Evolutionary conservation across 2,888 invertebrate genomes (phyloP).

Genomic region (Pelosia muscerda): DNA sequence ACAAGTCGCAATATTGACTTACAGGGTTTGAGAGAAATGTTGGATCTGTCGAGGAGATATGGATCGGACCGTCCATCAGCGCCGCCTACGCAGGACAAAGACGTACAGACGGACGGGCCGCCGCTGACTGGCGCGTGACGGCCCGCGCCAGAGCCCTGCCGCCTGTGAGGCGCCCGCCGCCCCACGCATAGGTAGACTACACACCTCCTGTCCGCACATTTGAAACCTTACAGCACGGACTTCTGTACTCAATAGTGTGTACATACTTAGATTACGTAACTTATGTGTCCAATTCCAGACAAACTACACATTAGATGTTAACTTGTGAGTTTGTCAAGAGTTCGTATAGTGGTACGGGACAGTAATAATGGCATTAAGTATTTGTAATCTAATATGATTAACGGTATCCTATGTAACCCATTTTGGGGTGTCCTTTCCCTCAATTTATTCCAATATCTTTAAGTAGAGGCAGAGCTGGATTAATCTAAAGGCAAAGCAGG

Average conservation of each 20-base stretch:
- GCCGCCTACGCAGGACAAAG: conserved; percentile 90
- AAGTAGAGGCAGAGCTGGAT: conserved; percentile 4
- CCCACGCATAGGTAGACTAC: conserved; percentile 54
- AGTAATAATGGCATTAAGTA: conserved; percentile 21
- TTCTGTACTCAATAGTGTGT: conserved; percentile 50
- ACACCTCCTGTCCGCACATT: conserved; percentile 65
- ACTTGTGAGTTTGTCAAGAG: conserved; percentile 24
- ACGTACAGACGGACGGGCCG: conserved; percentile 90
- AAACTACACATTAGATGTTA: conserved; percentile 32
- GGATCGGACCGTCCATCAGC: conserved; percentile 86
- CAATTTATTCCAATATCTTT: conserved; percentile 11
- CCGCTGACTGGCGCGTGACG: conserved; percentile 79
- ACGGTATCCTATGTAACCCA: conserved; percentile 31
- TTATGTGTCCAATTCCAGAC: conserved; percentile 45
- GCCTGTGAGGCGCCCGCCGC: conserved; percentile 55
- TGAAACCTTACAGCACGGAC: conserved; percentile 49
- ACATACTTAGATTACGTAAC: conserved; percentile 45
- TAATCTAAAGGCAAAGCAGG: background rate
- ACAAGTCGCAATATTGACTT: conserved; percentile 25
- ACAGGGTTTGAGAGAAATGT: conserved; percentile 93
- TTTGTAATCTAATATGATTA: conserved; percentile 20
- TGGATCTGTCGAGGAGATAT: conserved; percentile 92
- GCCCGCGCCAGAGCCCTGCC: conserved; percentile 65
- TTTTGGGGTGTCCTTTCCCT: conserved; percentile 21
- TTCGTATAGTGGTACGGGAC: conserved; percentile 21